Evolutionary conservation across 2,888 invertebrate species (phyloP).

Genomic region (Chrysolina americana): DNA sequence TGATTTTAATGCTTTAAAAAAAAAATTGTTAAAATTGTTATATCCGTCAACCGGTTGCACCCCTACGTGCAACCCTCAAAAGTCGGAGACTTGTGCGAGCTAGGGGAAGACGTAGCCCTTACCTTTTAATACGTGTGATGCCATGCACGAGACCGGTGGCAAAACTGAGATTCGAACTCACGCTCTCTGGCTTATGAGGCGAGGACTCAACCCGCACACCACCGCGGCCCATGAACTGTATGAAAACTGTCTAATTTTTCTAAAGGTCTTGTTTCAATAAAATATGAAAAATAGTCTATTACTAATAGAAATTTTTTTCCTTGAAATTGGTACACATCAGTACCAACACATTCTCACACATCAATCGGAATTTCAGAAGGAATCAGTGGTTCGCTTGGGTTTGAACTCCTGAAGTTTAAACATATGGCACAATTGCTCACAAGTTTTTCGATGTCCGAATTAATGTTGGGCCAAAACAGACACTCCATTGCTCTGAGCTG

Average conservation of each 20-base stretch:
- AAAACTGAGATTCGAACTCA: no score
- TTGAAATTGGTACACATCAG: background rate
- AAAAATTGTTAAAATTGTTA: no score
- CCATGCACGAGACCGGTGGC: no score
- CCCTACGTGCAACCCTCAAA: no score
- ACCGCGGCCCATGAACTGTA: no score
- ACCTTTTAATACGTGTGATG: no score
- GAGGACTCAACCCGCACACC: no score
- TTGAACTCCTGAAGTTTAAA: slow-evolving; percentile 21
- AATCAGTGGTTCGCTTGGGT: slow-evolving; percentile 30
- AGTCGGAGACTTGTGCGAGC: no score
- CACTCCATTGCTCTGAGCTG: slow-evolving; percentile 15
- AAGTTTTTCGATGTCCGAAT: slow-evolving; percentile 30
- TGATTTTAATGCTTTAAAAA: background rate
- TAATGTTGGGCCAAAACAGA: slow-evolving; percentile 37
- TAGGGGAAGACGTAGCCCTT: no score
- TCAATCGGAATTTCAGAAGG: background rate
- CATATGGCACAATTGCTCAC: slow-evolving; percentile 24
- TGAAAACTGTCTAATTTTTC: background rate
- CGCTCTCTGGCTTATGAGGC: no score
- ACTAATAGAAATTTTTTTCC: background rate
- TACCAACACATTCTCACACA: slow-evolving; percentile 1
- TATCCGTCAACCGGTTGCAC: no score
- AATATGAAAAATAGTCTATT: background rate
- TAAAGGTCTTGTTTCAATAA: background rate